Evolutionary conservation across 2,888 invertebrate genomes (phyloP).

Genomic region (Napeogenes inachia): DNA sequence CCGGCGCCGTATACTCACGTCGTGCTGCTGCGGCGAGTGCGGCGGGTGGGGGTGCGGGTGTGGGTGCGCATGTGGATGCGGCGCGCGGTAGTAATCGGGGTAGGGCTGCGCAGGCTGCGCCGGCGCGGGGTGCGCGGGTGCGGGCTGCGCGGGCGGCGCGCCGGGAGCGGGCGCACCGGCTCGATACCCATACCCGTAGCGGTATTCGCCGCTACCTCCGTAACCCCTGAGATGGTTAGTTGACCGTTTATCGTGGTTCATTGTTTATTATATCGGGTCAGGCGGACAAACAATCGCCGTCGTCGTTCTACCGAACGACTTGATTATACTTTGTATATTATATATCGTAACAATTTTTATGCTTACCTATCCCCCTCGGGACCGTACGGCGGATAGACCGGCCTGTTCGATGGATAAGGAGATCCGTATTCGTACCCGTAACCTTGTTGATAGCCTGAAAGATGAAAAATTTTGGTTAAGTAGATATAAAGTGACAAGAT

Average conservation of each 20-base stretch:
- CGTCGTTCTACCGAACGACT: no score
- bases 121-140: constrained; percentile 41
- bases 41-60: constrained; percentile 44
- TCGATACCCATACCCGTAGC: constrained; percentile 70
- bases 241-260: no score
- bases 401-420: constrained; percentile 84
- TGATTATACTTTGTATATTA: neutral
- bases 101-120: constrained; percentile 61
- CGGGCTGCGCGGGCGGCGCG: constrained; percentile 49
- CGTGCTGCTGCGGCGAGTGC: constrained; percentile 48
- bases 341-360: constrained; percentile 25
- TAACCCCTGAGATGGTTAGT: constrained; percentile 46
- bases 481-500: neutral
- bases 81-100: constrained; percentile 65
- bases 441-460: constrained; percentile 80
- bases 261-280: no score
- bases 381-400: constrained; percentile 87
- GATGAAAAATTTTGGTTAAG: neutral
- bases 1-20: constrained; percentile 38
- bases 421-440: constrained; percentile 83
- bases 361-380: constrained; percentile 82
- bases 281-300: no score
- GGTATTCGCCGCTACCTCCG: constrained; percentile 52
- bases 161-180: constrained; percentile 54
- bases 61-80: constrained; percentile 46